Evolutionary conservation across 2,888 invertebrate genomes (phyloP), one percentile per base, ranked within the genome.

Genomic region (Erebia ligea): DNA sequence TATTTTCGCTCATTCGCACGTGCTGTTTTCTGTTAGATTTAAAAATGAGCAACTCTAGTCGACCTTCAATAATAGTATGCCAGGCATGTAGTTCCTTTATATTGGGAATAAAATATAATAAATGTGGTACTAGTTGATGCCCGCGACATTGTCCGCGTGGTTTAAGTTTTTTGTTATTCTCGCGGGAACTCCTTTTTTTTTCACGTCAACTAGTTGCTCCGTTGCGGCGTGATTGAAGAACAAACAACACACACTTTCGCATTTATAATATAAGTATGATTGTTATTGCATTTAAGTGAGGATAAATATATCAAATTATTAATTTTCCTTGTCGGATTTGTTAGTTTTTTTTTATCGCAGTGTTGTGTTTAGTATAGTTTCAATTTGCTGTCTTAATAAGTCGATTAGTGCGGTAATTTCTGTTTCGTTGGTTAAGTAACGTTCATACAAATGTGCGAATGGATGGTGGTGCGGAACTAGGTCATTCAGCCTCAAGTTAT

Each of bases 301-400:
- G 50, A 63, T 63, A 52, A 63, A 50, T 25, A 34, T 48, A 4
- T 10, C 1, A 8, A 50, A 52, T 50, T 9, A 52, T 63, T 50
- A 52, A 34, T 63, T 63, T 63, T 63, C 63, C 63, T 50, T 15
- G 25, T 63, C 42, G 17, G 8, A 50, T 34, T 25, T 63, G 63
- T 21, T 63, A 63, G 52, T 15, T 15, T 13, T 42, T 10, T 58
- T 58, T 57, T n/a, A 15, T 58, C n/a, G 8, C 17, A 3, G 54
- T 19, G n/a, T 3, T 19, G 50, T 17, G 17, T 17, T 54, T 9
- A 52, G 17, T 52, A 19, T 19, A 17, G 19, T 10, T 17, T 54
- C 2, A 19, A 17, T 54, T 54, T 54, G 19, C 19, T 11, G 19
- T 54, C 19, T 54, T 19, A 54, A 17, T n/a, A n/a, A n/a, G 52